Conservation (phyloP, 2,113 vertebrate genomes). For the Calypte anna region DNA sequence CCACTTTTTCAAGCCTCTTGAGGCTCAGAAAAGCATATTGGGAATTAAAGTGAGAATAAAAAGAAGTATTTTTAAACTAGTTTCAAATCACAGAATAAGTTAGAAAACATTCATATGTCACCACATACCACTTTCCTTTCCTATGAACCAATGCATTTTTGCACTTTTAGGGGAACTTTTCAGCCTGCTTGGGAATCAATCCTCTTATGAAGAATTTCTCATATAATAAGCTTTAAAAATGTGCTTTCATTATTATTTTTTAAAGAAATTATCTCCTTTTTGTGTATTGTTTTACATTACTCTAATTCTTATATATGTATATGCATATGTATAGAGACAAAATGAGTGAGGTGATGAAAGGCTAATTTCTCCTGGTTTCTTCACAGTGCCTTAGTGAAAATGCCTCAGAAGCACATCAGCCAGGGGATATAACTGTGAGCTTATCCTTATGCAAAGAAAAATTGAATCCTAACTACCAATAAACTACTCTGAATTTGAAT, state of each 20-base stretch:
- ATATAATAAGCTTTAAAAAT: neutral
- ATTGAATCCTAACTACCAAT: neutral
- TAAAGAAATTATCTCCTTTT: neutral
- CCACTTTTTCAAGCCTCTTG: neutral
- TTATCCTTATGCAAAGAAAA: neutral
- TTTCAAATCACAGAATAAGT: neutral
- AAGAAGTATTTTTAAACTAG: neutral
- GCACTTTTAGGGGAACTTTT: neutral
- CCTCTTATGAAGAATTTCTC: neutral
- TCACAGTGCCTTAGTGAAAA: neutral
- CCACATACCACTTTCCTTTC: neutral
- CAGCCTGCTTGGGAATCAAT: neutral
- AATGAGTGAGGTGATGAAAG: neutral
- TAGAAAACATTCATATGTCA: neutral
- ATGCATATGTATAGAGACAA: neutral
- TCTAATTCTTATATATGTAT: neutral
- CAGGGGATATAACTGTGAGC: neutral
- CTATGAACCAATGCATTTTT: neutral
- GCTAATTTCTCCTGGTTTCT: neutral
- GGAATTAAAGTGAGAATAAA: neutral
- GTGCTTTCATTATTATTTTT: neutral
- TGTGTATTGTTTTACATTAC: neutral
- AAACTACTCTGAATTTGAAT: conserved; percentile 6
- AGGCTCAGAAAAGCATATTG: neutral
- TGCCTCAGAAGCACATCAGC: neutral